Evolutionary conservation across 1,140 invertebrate species (phyloP), one percentile per base, ranked within the genome.

Genomic region (Arion vulgaris): DNA sequence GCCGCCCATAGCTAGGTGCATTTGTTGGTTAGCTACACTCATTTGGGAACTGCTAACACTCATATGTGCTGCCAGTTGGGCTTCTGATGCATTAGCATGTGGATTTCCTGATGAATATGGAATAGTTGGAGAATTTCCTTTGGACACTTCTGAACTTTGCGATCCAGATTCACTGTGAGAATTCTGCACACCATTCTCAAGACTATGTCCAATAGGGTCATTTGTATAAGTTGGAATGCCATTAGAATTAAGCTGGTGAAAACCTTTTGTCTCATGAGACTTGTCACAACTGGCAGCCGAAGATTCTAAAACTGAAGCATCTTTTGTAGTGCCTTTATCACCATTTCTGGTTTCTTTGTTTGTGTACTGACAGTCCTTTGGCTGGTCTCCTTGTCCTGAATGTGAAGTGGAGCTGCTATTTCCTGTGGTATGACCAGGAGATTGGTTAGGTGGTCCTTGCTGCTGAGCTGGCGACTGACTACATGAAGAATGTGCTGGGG

Each of bases 131-230:
- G 79, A 81, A 39, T 73, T 81, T 23, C 68, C 68, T 36, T 72
- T 81, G 69, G 79, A 81, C 1, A 73, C 32, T 41, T 81, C 79
- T 36, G 79, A 81, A 38, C 79, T 28, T 68, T 81, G 79, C 7
- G 79, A 81, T 4, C 79, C 79, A 13, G 79, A 39, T 38, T 81
- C 79, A 53, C 79, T 81, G 19, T 81, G 79, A 51, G 79, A 53
- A 28, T 73, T 73, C 2, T n/a, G n/a, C n/a, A 73, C 11, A 17
- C 79, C 79, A 39, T 81, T 73, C 26, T 81, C 79, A 81, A 49
- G 79, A 81, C 79, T 68, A 39, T 68, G 39, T 68, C 39, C 66
- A 19, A n/a, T 28, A 19, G 57, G n/a, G 28, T 80, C 77, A 23
- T 36, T 62, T 2, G 77, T 45, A 69, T 80, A 80, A 11, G 57